phyloP scores from a whole-genome alignment of 2,888 invertebrate species.

The Chorisops tibialis region DNA sequence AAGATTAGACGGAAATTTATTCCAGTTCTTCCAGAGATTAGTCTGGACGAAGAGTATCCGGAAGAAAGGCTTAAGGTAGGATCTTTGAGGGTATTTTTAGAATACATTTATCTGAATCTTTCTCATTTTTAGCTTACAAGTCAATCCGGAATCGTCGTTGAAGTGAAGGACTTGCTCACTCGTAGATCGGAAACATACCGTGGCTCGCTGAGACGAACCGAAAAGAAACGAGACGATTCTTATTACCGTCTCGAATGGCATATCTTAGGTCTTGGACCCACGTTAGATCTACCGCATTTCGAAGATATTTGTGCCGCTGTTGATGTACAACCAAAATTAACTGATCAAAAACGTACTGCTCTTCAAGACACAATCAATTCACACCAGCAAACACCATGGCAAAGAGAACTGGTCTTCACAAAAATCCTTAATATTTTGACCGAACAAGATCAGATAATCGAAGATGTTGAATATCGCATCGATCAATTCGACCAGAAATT shows the following conservation, averaged over 20 bases:
- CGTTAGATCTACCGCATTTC: not conserved
- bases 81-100: not conserved
- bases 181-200: constrained; percentile 31
- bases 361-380: not conserved
- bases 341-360: not conserved
- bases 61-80: constrained; percentile 43
- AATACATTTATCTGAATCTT: not conserved
- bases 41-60: constrained; percentile 43
- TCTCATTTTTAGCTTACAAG: constrained; percentile 9
- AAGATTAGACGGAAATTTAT: constrained; percentile 44
- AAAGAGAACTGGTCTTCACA: constrained; percentile 39
- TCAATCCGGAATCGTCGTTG: constrained; percentile 41
- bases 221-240: constrained; percentile 1
- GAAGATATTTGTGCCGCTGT: constrained; percentile 6
- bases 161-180: constrained; percentile 42
- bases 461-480: constrained; percentile 59
- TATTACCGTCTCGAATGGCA: constrained; percentile 15
- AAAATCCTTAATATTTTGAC: constrained; percentile 55
- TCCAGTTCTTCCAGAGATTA: constrained; percentile 36
- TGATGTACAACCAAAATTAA: not conserved
- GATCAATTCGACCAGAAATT: constrained; percentile 65
- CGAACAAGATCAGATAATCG: constrained; percentile 65
- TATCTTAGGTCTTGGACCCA: not conserved
- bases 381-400: constrained; percentile 32
- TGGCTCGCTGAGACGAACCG: not conserved